phyloP scores from a whole-genome alignment of 2,888 invertebrate species.

The Cartodere bifasciata region DNA sequence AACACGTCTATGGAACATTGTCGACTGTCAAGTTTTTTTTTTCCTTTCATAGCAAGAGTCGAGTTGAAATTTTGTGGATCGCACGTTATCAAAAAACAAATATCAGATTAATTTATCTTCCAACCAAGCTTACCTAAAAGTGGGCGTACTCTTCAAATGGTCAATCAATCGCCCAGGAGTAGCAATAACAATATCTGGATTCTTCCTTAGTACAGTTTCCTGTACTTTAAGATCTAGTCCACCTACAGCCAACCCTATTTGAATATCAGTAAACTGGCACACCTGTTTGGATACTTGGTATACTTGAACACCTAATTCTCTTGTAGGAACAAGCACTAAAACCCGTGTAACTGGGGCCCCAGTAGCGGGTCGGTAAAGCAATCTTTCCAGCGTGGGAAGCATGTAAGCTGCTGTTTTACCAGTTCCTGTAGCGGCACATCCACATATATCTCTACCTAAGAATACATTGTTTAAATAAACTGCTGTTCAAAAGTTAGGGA shows the following conservation, averaged over 20 bases:
- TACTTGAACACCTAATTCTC: conserved; percentile 96
- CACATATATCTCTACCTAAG: conserved; percentile 86
- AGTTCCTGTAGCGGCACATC: conserved; percentile 95
- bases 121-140: too few species aligned
- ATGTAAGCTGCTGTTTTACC: conserved; percentile 99
- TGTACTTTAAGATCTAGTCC: conserved; percentile 69
- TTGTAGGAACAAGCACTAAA: conserved; percentile 87
- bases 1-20: too few species aligned
- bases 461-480: too few species aligned
- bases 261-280: conserved; percentile 72
- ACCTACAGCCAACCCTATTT: conserved; percentile 75
- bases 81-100: too few species aligned
- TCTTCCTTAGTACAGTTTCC: conserved; percentile 71
- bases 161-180: conserved; percentile 97
- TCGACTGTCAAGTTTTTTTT: too few species aligned
- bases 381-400: conserved; percentile 88
- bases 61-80: too few species aligned
- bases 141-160: conserved; percentile 90
- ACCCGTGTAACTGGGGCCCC: conserved; percentile 61
- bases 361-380: conserved; percentile 72
- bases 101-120: too few species aligned
- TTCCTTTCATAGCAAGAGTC: too few species aligned
- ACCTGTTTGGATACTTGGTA: conserved; percentile 88
- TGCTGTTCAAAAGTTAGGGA: too few species aligned
- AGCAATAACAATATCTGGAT: conserved; percentile 94